Base-by-base conservation (phyloP, 2,888 invertebrate species). In the Meta bourneti region DNA sequence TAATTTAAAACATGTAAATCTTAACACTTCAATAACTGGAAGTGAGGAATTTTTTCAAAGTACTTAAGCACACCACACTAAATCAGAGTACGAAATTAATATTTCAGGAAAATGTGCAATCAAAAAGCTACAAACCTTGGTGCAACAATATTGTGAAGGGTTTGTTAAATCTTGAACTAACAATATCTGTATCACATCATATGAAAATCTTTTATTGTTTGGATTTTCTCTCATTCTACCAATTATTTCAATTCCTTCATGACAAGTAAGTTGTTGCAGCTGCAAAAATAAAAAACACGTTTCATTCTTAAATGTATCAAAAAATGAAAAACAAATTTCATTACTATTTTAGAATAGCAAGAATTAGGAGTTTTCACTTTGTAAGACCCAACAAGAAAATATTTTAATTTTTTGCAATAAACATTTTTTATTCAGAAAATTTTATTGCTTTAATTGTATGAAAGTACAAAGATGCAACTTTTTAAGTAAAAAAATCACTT, bases 201-300 rank as follows among this genome's bases (percentile, higher is more conserved):
- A 52, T 69, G 69, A 52, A 51, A 92, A 77, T 19, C 11, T 69
- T 52, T 61, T 72, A 34, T 52, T 70, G n/a, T 87, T 52, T 20
- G 74, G 69, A 70, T 79, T 75, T 52, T 61, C 54, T 70, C 79
- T 80, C 16, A 89, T 70, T 9, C 89, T 69, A 8, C 16, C 54
- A 6, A 92, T 16, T 20, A 92, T 72, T 80, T 83, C 69, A 7
- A 89, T 34, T 80, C 91, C 89, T 84, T 92, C 91, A 89, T 89
- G 84, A n/a, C 91, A 92, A 54, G 70, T 52, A n/a, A 88, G 34
- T 11, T 80, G 48, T 52, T 48, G 34, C 11, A 84, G 9, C 91
- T 92, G 70, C 48, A 72, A 19, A n/a, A 52, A 7, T 48, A 75
- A n/a, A 80, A 34, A 9, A 54, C 11, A 61, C 61, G 13, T 61